A percentile compares a stretch with the other conserved stretches of the same genome.
Evolutionary conservation across 2,888 invertebrate genomes (phyloP).

Genomic region (Pyrgus malvae): DNA sequence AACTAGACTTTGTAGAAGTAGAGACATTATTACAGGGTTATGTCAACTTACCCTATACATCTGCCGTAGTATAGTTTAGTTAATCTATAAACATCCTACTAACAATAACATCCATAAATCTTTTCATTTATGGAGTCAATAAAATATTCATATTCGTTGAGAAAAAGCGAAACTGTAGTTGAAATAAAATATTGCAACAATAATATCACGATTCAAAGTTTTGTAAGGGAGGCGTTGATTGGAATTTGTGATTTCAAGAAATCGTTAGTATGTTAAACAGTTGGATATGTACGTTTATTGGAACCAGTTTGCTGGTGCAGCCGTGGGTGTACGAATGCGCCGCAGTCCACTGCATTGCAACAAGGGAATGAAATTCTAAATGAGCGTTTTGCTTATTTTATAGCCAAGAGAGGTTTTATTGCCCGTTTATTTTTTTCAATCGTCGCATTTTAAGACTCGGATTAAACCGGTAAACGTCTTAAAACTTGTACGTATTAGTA

Average conservation of each 20-base stretch:
- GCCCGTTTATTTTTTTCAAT: slow-evolving; percentile 14
- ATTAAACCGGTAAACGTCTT: neutral
- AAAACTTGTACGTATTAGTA: no score
- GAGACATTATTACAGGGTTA: no score
- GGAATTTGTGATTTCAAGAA: slow-evolving; percentile 59
- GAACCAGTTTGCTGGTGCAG: slow-evolving; percentile 53
- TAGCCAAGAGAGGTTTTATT: slow-evolving; percentile 9
- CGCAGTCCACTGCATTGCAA: slow-evolving; percentile 60
- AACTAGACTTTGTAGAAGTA: no score
- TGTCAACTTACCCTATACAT: no score
- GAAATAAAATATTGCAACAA: neutral
- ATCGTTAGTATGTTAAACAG: slow-evolving; percentile 46
- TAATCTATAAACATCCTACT: no score
- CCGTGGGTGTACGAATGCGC: slow-evolving; percentile 55
- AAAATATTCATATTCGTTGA: no score
- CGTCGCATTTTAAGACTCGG: neutral
- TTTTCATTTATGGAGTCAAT: no score
- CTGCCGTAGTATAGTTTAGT: no score
- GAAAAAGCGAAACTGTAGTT: no score
- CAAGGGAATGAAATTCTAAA: slow-evolving; percentile 48
- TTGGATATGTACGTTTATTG: slow-evolving; percentile 42
- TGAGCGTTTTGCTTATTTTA: slow-evolving; percentile 26
- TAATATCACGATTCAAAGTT: neutral
- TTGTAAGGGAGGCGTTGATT: slow-evolving; percentile 43
- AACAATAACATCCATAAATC: no score